A percentile compares a stretch with the other conserved stretches of the same genome.
These are phyloP conservation scores for Urocitellus parryii DNA, from an alignment of 2,113 vertebrate genomes.

Conservation along the genomic window DNA sequence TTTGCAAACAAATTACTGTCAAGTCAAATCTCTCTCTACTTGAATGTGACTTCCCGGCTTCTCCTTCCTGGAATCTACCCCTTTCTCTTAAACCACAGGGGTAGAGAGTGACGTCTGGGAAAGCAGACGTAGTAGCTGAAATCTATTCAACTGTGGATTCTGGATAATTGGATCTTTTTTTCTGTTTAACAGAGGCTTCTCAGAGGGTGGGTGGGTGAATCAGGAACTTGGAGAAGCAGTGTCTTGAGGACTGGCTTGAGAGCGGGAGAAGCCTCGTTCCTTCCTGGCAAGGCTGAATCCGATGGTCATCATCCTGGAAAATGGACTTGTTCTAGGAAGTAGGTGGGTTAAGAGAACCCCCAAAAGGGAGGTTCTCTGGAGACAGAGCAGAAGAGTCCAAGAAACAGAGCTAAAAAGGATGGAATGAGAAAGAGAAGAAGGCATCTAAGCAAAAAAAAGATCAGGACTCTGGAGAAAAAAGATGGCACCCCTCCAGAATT, in stretches of 20 bases:
- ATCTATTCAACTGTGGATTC: not conserved
- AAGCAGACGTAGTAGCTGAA: not conserved
- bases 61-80: not conserved
- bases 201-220: not conserved
- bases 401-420: not conserved
- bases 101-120: not conserved
- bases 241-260: not conserved
- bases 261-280: not conserved
- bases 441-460: not conserved
- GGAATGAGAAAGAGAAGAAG: not conserved
- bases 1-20: conserved; percentile 26
- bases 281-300: not conserved
- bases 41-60: not conserved
- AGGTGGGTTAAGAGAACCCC: not conserved
- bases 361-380: not conserved
- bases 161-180: conserved; percentile 34
- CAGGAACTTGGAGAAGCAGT: not conserved
- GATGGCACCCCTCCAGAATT: not conserved
- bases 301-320: not conserved
- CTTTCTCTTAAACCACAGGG: not conserved
- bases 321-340: not conserved
- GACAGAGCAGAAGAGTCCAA: not conserved
- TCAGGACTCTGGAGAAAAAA: not conserved
- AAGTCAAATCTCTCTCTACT: conserved; percentile 29
- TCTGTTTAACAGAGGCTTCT: not conserved